Evolutionary conservation across 2,113 vertebrate species (phyloP), one percentile per base, ranked within the genome.

Genomic region (Stictonetta naevosa): DNA sequence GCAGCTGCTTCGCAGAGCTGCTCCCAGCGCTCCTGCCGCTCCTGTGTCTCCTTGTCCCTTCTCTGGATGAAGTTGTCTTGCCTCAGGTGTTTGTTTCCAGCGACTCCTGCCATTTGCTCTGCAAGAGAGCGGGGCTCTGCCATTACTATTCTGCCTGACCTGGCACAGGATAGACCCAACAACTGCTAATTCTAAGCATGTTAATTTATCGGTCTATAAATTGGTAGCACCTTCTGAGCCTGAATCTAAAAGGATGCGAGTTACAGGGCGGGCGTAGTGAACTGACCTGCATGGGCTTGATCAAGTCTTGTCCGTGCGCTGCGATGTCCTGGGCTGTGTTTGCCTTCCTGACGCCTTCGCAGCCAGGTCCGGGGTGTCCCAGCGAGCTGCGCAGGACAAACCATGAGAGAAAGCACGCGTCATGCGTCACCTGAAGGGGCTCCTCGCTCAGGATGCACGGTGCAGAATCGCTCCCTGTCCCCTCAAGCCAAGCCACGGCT

Each of bases 131-230:
- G 22, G 48, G 11, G 0, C 48, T 7, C 48, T 12, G 22, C 48
- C 50, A 52, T 18, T 46, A 9, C 44, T 9, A 10, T 21, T 53
- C 52, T 33, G 16, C 40, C 38, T 62, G 40, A 33, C 46, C 34
- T 26, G 40, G 4, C 9, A 31, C 44, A 23, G 0, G 3, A 4
- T 3, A 9, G 33, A 15, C 36, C 21, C 6, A 46, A 18, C 52
- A 46, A 15, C 52, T 0, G 1, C 12, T 50, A 11, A 2, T 34
- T 52, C 58, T 13, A 5, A 48, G 4, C 46, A 3, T 0, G 0
- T 16, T 29, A 29, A 21, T 25, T 63, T 7, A 5, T 0, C 3
- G 29, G n/a, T 9, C 2, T 7, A 2, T 7, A 8, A 28, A 6
- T 3, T 5, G 10, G 16, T 2, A 8, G 16, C 40, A 22, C 34